phyloP scores from a whole-genome alignment of 2,797 vertebrate species.

The Serranus cabrilla region DNA sequence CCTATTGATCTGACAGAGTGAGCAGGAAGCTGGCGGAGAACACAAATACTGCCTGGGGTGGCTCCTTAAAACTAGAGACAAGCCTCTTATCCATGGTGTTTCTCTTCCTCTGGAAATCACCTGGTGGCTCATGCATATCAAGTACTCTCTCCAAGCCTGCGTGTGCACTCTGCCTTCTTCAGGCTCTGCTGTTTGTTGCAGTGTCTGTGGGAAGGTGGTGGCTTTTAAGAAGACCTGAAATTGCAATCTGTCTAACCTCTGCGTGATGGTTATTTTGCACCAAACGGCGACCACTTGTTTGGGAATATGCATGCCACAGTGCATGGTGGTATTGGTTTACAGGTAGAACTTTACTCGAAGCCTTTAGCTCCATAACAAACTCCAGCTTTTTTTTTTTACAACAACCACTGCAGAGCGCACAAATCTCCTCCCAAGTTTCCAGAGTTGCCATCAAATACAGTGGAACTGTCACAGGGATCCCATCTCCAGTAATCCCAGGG shows the following conservation, averaged over 20 bases:
- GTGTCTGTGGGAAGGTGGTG: conserved; percentile 26
- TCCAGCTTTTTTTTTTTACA: conserved; percentile 34
- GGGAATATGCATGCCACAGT: background rate
- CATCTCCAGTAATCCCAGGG: conserved; percentile 77
- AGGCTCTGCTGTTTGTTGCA: conserved; percentile 50
- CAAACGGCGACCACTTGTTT: conserved; percentile 3
- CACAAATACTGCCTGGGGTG: conserved; percentile 81
- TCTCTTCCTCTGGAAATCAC: conserved; percentile 81
- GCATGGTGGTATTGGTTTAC: conserved; percentile 13
- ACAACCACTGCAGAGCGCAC: conserved; percentile 48
- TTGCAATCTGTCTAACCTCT: conserved; percentile 41
- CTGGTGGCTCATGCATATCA: conserved; percentile 82
- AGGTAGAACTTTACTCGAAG: conserved; percentile 33
- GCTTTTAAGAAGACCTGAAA: conserved; percentile 39
- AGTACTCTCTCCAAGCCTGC: conserved; percentile 61
- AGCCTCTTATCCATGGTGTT: conserved; percentile 76
- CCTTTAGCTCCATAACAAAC: conserved; percentile 53
- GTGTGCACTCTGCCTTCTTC: conserved; percentile 51
- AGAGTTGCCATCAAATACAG: conserved; percentile 63
- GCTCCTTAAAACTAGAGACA: conserved; percentile 81
- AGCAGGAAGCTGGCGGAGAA: conserved; percentile 71
- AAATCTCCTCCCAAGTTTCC: conserved; percentile 55
- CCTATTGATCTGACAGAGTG: conserved; percentile 79
- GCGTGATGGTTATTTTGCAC: conserved; percentile 15
- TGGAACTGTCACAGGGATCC: conserved; percentile 74